Evolutionary conservation across 2,797 vertebrate genomes (phyloP), one percentile per base, ranked within the genome.

Genomic region (Chromis chromis): DNA sequence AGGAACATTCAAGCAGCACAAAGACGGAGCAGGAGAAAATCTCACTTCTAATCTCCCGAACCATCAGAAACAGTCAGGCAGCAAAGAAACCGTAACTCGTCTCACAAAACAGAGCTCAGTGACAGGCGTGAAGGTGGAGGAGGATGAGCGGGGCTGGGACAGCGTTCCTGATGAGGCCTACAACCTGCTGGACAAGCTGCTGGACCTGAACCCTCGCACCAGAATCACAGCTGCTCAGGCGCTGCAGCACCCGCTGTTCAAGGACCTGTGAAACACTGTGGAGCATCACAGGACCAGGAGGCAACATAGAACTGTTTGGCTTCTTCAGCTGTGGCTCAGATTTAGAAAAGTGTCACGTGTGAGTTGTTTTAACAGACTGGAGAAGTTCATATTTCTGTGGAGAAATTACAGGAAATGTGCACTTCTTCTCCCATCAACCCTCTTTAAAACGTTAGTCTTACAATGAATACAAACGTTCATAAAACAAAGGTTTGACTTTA

Each of bases 181-280:
- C 17, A 91, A 97, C 79, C 94, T 99, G 25, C 94, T 99, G 72
- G 97, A 99, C 90, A 95, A 89, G 86, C 94, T 99, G 55, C 89
- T 99, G 63, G 98, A 99, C 88, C 91, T 99, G 83, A 98, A 98
- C 88, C 98, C 98, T 16, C 94, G 89, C 57, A 96, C 95, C 59
- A 96, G 98, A 91, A 96, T 98, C 91, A 97, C 96, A 58, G 97
- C 98, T 6, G 92, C 92, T 63, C 85, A 91, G 70, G 97, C 97
- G 11, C 90, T 99, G 65, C 77, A 89, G 75, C 97, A 99, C 80
- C 95, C 96, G 0, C 93, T 98, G 81, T 99, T 99, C 90, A 94
- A 89, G 84, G 94, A 90, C 65, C 70, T 94, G 74, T 76, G 64
- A 81, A 0, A 14, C 52, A 14, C 17, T 6, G 3, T 31, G 25